phyloP scores from a whole-genome alignment of 2,888 invertebrate genomes.

The Andrena fulva region DNA sequence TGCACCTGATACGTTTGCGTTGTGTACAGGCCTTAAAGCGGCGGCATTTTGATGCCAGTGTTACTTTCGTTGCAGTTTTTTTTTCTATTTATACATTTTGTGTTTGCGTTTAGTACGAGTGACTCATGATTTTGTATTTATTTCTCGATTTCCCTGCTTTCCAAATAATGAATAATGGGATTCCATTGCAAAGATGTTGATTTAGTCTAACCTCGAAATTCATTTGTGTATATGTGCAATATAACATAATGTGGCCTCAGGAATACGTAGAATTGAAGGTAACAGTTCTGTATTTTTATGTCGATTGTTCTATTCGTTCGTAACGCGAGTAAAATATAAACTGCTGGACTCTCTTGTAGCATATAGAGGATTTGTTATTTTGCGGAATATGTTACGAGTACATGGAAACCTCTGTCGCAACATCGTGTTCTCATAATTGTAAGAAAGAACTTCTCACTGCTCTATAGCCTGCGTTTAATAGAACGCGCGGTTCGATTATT shows the following conservation, averaged over 20 bases:
- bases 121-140: background rate
- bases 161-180: background rate
- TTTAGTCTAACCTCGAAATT: slow-evolving; percentile 33
- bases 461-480: background rate
- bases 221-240: slow-evolving; percentile 4
- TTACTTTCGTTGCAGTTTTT: background rate
- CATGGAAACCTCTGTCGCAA: slow-evolving; percentile 85
- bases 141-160: background rate
- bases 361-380: slow-evolving; percentile 84
- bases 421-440: slow-evolving; percentile 86
- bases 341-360: slow-evolving; percentile 76
- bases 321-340: background rate
- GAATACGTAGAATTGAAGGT: slow-evolving; percentile 78
- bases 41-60: background rate
- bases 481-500: slow-evolving; percentile 24
- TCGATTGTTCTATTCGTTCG: background rate
- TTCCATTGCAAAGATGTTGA: background rate
- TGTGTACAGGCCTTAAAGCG: background rate
- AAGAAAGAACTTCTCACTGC: slow-evolving; percentile 70
- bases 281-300: slow-evolving; percentile 9
- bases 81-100: background rate
- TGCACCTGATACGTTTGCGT: background rate
- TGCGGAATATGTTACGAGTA: slow-evolving; percentile 86
- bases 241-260: slow-evolving; percentile 73
- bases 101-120: background rate